Evolutionary conservation across 2,888 invertebrate species (phyloP).

Genomic region (Meliscaeva auricollis): DNA sequence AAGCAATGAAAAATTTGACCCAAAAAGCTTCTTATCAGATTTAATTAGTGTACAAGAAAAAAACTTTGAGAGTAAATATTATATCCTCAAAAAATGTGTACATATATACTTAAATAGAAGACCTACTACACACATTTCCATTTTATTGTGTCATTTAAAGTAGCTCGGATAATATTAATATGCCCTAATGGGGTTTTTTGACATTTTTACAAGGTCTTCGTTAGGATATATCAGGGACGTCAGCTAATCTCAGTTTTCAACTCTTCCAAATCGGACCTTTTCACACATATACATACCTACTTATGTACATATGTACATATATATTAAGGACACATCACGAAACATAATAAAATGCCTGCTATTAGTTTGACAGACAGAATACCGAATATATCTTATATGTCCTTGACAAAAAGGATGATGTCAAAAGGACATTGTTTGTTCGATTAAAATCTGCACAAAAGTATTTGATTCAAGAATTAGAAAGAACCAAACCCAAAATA

Average conservation of each 20-base stretch:
- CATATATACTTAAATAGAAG: not conserved
- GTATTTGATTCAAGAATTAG: slow-evolving; percentile 21
- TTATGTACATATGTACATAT: not conserved
- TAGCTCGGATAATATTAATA: slow-evolving; percentile 21
- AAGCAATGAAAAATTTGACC: not conserved
- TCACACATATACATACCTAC: slow-evolving; percentile 25
- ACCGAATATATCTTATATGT: slow-evolving; percentile 11
- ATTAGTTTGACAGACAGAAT: slow-evolving; percentile 37
- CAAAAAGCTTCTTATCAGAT: slow-evolving; percentile 8
- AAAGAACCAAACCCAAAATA: slow-evolving; percentile 2
- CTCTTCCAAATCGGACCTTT: slow-evolving; percentile 26
- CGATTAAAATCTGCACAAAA: slow-evolving; percentile 41
- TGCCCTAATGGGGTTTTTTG: slow-evolving; percentile 25
- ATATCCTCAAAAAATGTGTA: not conserved
- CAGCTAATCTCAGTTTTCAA: slow-evolving; percentile 35
- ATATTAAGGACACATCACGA: slow-evolving; percentile 7
- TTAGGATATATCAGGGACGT: slow-evolving; percentile 5
- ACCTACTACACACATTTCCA: not conserved
- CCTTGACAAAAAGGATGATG: slow-evolving; percentile 31
- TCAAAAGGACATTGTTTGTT: slow-evolving; percentile 42
- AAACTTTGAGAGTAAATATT: not conserved
- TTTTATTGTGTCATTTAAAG: slow-evolving; percentile 10
- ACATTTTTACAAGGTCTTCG: slow-evolving; percentile 19
- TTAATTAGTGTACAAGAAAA: not conserved
- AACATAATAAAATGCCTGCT: slow-evolving; percentile 23